Percentiles rank a stretch among this genome's conserved stretches.
These are phyloP conservation scores for Poecilia gillii DNA, from an alignment of 2,797 vertebrate genomes.

Conservation along the genomic window DNA sequence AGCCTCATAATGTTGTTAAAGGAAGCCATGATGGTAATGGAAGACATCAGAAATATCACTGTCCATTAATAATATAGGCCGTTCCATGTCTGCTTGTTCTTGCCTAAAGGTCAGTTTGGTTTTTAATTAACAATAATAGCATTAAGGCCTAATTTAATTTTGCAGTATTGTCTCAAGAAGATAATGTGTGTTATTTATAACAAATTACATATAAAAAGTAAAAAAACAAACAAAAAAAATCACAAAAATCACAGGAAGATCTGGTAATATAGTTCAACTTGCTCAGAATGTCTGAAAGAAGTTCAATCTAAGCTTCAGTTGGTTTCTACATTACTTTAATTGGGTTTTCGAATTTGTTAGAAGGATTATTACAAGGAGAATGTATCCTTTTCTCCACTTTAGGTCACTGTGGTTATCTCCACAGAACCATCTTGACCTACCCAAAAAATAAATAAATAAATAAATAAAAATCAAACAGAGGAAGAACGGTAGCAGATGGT, in stretches of 20 bases:
- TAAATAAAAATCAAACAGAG: conserved; percentile 26
- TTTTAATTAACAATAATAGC: neutral
- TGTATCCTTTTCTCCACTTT: conserved; percentile 25
- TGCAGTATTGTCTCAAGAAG: neutral
- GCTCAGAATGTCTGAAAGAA: neutral
- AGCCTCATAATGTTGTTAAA: conserved; percentile 52
- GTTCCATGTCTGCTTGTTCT: neutral
- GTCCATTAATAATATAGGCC: conserved; percentile 3
- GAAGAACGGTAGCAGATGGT: conserved; percentile 80
- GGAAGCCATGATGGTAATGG: conserved; percentile 3
- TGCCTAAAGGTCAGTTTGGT: neutral
- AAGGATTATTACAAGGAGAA: conserved; percentile 21
- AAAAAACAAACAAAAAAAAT: neutral
- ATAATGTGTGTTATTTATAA: neutral
- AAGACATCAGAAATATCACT: neutral
- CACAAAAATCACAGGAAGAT: neutral
- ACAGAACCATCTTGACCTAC: conserved; percentile 65
- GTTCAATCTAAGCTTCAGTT: neutral
- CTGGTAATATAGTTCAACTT: neutral
- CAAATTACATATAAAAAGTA: neutral
- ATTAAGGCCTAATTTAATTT: neutral
- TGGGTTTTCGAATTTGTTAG: conserved; percentile 15
- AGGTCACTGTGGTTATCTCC: conserved; percentile 45
- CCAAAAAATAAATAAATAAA: neutral
- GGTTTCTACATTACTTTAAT: neutral